phyloP scores from a whole-genome alignment of 2,888 invertebrate genomes.

The Steinernema scapterisci region DNA sequence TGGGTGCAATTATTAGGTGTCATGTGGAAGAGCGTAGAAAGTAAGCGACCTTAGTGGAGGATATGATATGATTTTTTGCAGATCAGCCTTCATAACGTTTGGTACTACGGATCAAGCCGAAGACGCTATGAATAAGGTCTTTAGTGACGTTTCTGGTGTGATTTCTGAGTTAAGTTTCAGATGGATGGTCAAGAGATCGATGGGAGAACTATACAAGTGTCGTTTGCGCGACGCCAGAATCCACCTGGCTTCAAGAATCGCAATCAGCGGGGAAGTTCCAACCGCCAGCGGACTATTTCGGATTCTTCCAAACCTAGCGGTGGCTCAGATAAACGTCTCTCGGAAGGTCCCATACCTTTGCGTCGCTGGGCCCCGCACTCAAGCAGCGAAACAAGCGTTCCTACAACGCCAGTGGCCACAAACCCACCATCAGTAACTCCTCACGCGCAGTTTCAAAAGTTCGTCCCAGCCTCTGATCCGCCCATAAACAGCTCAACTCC shows the following conservation, averaged over 20 bases:
- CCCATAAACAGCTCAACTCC: neutral
- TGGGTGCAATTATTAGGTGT: constrained; percentile 36
- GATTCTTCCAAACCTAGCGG: neutral
- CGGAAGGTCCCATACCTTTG: neutral
- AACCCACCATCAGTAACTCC: neutral
- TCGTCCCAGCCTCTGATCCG: neutral
- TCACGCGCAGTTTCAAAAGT: neutral
- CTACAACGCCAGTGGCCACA: neutral
- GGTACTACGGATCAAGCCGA: constrained; percentile 33
- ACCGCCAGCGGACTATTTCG: neutral
- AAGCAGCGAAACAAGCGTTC: constrained; percentile 7
- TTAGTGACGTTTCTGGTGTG: neutral
- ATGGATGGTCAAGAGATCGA: constrained; percentile 43
- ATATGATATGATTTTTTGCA: neutral
- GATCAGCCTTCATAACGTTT: constrained; percentile 38
- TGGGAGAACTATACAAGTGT: constrained; percentile 41
- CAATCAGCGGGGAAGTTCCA: neutral
- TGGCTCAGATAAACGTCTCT: neutral
- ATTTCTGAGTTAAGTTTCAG: constrained; percentile 31
- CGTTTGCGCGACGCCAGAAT: constrained; percentile 39
- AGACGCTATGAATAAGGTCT: constrained; percentile 34
- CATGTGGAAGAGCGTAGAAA: constrained; percentile 38
- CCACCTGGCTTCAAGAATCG: neutral
- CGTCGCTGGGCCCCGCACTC: neutral
- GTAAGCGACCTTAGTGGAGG: neutral